phyloP scores from a whole-genome alignment of 2,797 vertebrate species.

The Columba guinea region DNA sequence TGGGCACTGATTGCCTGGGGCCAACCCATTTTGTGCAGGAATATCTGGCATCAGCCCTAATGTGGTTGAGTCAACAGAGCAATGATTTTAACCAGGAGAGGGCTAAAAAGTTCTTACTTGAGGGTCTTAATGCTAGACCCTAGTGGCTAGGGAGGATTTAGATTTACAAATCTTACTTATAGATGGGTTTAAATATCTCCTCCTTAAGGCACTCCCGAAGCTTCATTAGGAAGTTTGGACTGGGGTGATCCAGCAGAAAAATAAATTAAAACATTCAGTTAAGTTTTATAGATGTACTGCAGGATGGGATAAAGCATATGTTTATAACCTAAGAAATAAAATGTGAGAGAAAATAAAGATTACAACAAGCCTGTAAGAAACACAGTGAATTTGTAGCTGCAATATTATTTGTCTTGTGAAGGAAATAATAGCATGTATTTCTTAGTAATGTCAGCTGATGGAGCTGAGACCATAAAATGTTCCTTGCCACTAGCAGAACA shows the following conservation, averaged over 20 bases:
- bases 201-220: background rate
- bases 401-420: slow-evolving; percentile 52
- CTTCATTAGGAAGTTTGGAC: background rate
- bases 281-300: background rate
- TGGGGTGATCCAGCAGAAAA: background rate
- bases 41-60: background rate
- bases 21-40: background rate
- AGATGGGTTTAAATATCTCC: background rate
- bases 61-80: background rate
- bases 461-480: slow-evolving; percentile 44
- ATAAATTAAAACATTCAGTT: background rate
- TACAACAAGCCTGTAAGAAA: slow-evolving; percentile 30
- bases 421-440: slow-evolving; percentile 26
- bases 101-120: background rate
- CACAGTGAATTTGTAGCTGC: slow-evolving; percentile 33
- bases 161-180: background rate
- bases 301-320: background rate
- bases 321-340: slow-evolving; percentile 23
- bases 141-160: background rate
- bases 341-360: slow-evolving; percentile 25
- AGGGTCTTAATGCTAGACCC: background rate
- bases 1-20: background rate
- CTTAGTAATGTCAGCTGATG: slow-evolving; percentile 41
- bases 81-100: background rate
- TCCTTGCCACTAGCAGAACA: slow-evolving; percentile 42